Evolutionary conservation across 2,797 vertebrate genomes (phyloP).

Genomic region (Hippoglossus hippoglossus): DNA sequence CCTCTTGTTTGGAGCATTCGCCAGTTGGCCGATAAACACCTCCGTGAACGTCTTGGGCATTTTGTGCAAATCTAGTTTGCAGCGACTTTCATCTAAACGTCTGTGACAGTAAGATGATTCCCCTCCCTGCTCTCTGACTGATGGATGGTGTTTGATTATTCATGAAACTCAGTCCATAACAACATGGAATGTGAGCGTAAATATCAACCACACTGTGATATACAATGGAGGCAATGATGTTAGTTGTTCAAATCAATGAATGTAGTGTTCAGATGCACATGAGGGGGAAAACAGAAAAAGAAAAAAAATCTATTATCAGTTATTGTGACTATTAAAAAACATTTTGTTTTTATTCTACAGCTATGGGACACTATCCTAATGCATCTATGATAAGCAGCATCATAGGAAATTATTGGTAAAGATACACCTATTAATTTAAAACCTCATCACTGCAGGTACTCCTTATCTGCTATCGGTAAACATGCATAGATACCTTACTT

Average conservation of each 20-base stretch:
- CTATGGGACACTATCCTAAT: background rate
- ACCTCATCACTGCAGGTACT: conserved; percentile 4
- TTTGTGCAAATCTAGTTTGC: conserved; percentile 57
- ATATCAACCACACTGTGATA: conserved; percentile 35
- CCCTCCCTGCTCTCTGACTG: conserved; percentile 46
- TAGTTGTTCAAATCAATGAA: conserved; percentile 37
- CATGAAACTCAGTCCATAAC: conserved; percentile 45
- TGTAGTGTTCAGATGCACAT: conserved; percentile 5
- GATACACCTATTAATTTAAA: conserved; percentile 1
- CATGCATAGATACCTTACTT: background rate
- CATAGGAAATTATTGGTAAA: background rate
- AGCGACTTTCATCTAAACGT: conserved; percentile 56
- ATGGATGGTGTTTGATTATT: conserved; percentile 64
- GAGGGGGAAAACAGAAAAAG: background rate
- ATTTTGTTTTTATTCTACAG: background rate
- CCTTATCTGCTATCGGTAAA: background rate
- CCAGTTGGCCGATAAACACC: conserved; percentile 72
- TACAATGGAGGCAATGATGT: conserved; percentile 27
- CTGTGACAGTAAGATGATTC: conserved; percentile 51
- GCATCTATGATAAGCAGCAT: background rate
- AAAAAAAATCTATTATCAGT: background rate
- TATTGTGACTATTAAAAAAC: background rate
- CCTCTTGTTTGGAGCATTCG: conserved; percentile 61
- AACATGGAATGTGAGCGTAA: conserved; percentile 39
- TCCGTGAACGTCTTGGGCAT: conserved; percentile 61